Percentiles rank a stretch among this genome's conserved stretches.
These are phyloP conservation scores for Larimichthys crocea DNA, from an alignment of 2,113 vertebrate genomes.

Conservation along the genomic window DNA sequence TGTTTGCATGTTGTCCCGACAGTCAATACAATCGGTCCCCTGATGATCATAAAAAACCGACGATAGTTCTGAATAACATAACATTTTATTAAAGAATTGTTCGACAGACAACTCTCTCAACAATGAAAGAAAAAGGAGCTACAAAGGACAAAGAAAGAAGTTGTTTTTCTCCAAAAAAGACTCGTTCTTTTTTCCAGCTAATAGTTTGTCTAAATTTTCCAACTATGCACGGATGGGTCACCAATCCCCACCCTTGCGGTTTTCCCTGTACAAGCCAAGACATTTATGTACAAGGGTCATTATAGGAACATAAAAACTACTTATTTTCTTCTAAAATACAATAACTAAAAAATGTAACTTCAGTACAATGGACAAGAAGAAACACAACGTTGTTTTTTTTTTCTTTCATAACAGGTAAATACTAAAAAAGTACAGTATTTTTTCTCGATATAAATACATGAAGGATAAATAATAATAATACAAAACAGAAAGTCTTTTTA, in stretches of 20 bases:
- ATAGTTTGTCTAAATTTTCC: constrained; percentile 91
- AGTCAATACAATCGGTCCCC: not conserved
- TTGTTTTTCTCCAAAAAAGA: constrained; percentile 83
- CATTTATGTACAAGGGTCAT: constrained; percentile 93
- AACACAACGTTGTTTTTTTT: constrained; percentile 91
- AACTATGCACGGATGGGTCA: constrained; percentile 89
- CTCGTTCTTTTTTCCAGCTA: constrained; percentile 81
- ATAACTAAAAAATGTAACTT: constrained; percentile 92
- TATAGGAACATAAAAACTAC: constrained; percentile 92
- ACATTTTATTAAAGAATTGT: constrained; percentile 99
- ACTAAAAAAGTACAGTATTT: constrained; percentile 93
- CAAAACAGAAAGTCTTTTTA: constrained; percentile 93
- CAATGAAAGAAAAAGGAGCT: constrained; percentile 92
- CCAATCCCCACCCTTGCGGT: constrained; percentile 87
- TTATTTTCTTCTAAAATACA: constrained; percentile 92
- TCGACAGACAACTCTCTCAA: constrained; percentile 95
- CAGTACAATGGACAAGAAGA: constrained; percentile 94
- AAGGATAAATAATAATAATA: constrained; percentile 99
- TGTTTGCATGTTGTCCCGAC: constrained; percentile 23
- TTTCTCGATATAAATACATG: constrained; percentile 98
- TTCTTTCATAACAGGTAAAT: constrained; percentile 93
- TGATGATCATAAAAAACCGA: constrained; percentile 77
- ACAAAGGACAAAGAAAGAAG: constrained; percentile 93
- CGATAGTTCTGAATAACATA: constrained; percentile 90
- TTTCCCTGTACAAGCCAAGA: constrained; percentile 93